Percentiles rank a stretch among this genome's conserved stretches.
These are phyloP conservation scores for Xylota segnis DNA, from an alignment of 2,888 invertebrate species.

Conservation along the genomic window DNA sequence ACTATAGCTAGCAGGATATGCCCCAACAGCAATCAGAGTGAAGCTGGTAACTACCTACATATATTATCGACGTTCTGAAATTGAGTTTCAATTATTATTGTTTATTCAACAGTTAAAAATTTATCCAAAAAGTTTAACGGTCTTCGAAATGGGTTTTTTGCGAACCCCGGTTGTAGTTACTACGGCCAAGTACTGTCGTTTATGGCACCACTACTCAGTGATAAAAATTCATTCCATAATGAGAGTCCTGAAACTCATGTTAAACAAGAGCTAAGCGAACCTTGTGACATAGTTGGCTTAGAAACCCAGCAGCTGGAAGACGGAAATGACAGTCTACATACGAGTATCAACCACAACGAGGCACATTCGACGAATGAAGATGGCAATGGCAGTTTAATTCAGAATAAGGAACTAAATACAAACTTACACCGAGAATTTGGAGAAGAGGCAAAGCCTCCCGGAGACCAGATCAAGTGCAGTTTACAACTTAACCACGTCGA, in stretches of 20 bases:
- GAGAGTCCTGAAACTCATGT: background rate
- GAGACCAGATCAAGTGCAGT: background rate
- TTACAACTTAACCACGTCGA: conserved; percentile 5
- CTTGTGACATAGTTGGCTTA: background rate
- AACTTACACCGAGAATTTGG: background rate
- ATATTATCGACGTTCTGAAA: background rate
- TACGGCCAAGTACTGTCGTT: conserved; percentile 2
- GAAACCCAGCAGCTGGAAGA: background rate
- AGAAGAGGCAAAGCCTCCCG: background rate
- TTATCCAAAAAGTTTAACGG: conserved; percentile 13
- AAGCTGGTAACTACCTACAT: conserved; percentile 7
- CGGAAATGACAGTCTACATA: too few relatives aligned
- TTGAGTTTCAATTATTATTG: background rate
- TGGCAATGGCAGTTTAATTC: background rate
- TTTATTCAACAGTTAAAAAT: background rate
- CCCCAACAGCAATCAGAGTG: background rate
- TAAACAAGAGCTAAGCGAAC: background rate
- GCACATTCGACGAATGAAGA: background rate
- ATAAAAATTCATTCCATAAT: background rate
- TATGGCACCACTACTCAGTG: background rate
- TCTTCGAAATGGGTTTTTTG: conserved; percentile 6
- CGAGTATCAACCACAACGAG: background rate
- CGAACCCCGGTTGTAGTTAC: background rate
- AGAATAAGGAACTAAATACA: background rate
- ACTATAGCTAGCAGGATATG: conserved; percentile 1